Evolutionary conservation across 2,888 invertebrate species (phyloP).

Genomic region (Dasysyrphus tricinctus): DNA sequence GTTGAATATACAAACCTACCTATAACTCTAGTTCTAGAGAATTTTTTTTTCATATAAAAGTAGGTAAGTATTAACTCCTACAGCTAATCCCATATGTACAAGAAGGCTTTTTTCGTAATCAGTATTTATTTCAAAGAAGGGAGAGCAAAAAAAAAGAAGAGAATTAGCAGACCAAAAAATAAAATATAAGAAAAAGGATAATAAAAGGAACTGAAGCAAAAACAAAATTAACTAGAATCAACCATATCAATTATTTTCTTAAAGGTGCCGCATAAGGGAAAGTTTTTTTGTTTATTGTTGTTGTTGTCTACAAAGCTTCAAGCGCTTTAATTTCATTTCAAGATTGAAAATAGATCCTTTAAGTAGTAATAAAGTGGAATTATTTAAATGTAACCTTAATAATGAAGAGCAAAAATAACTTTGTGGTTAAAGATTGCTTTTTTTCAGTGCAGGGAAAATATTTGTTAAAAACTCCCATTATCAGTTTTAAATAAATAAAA

Average conservation of each 20-base stretch:
- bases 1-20: neutral
- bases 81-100: slow-evolving; percentile 15
- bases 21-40: slow-evolving; percentile 15
- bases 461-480: too few relatives aligned
- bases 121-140: slow-evolving; percentile 54
- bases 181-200: slow-evolving; percentile 19
- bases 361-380: neutral
- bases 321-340: neutral
- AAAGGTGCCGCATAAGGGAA: slow-evolving; percentile 27
- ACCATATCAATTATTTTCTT: slow-evolving; percentile 61
- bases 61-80: neutral
- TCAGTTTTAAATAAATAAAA: too few relatives aligned
- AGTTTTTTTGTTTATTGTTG: neutral
- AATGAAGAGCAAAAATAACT: too few relatives aligned
- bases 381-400: neutral
- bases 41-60: neutral
- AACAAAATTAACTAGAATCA: slow-evolving; percentile 66
- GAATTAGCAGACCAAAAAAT: slow-evolving; percentile 23
- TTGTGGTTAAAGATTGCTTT: too few relatives aligned
- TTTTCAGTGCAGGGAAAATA: too few relatives aligned
- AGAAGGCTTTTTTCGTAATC: slow-evolving; percentile 50
- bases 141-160: slow-evolving; percentile 13
- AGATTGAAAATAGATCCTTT: neutral
- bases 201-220: slow-evolving; percentile 46
- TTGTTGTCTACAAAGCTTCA: slow-evolving; percentile 15